Evolutionary conservation across 2,888 invertebrate species (phyloP), one percentile per base, ranked within the genome.

Genomic region (Belgica antarctica): DNA sequence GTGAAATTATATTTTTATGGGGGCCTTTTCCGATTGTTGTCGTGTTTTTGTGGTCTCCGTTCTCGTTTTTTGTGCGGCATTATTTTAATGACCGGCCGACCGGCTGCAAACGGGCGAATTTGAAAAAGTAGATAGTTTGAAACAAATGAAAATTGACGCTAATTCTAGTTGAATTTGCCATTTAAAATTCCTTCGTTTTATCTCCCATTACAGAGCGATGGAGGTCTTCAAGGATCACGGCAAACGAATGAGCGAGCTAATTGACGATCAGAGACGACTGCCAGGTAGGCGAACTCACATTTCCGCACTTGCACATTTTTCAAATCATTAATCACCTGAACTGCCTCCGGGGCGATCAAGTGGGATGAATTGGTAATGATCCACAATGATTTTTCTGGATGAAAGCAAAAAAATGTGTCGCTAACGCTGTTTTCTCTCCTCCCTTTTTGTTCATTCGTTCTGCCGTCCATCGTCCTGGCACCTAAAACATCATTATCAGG

Each of bases 161-260:
- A 41, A 41, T 41, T 10, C 41, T 41, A n/a, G n/a, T n/a, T n/a
- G n/a, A n/a, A n/a, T n/a, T n/a, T n/a, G n/a, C n/a, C 34, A 5
- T 41, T 41, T 41, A 3, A 41, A 10, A 27, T 25, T 63, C 4
- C 1, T 61, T 28, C 17, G n/a, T n/a, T n/a, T n/a, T n/a, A n/a
- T n/a, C n/a, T n/a, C n/a, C n/a, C n/a, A n/a, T 41, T 41, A 4
- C 68, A 75, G 75, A 3, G 80, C 80, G 22, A 75, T 80, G 46
- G 80, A 80, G 72, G 78, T 78, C 0, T 79, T 73, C 72, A 77
- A 77, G 22, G 74, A 75, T 69, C 76, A 75, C 0, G 79, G 71
- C 22, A 70, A 78, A 0, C 77, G 77, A 0, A 66, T 80, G 19
- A 79, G 75, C 17, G 72, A 75, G 0, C 76, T 77, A 71, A 73